phyloP scores from a whole-genome alignment of 2,797 vertebrate genomes.

The Hapalemur alaotrensis region DNA sequence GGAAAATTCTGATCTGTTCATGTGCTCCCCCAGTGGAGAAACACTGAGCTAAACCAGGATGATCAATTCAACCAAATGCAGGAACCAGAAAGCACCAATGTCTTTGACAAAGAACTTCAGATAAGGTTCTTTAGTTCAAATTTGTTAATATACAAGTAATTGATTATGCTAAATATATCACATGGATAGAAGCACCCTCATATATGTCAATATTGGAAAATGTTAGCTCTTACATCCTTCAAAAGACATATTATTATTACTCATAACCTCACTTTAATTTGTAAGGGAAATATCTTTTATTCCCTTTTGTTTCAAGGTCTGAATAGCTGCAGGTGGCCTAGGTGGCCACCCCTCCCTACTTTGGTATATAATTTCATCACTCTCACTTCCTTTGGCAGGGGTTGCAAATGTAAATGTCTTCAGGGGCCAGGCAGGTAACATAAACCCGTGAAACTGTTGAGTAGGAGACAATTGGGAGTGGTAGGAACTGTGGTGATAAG shows the following conservation, averaged over 20 bases:
- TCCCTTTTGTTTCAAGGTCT: not conserved
- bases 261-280: not conserved
- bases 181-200: not conserved
- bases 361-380: conserved; percentile 7
- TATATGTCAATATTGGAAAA: not conserved
- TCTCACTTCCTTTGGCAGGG: not conserved
- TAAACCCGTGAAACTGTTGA: not conserved
- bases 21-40: not conserved
- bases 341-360: not conserved
- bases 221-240: not conserved
- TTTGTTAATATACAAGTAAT: not conserved
- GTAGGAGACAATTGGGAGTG: not conserved
- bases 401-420: not conserved
- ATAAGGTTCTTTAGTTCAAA: conserved; percentile 29
- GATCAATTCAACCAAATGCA: not conserved
- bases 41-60: not conserved
- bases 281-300: not conserved
- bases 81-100: not conserved
- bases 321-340: not conserved
- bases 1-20: not conserved
- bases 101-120: not conserved
- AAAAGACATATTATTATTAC: conserved; percentile 4
- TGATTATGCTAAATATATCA: conserved; percentile 12
- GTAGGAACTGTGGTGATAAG: not conserved
- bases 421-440: not conserved